Percentiles rank a stretch among this genome's conserved stretches.
phyloP scores from a whole-genome alignment of 2,888 invertebrate genomes.

The Limnephilus lunatus region DNA sequence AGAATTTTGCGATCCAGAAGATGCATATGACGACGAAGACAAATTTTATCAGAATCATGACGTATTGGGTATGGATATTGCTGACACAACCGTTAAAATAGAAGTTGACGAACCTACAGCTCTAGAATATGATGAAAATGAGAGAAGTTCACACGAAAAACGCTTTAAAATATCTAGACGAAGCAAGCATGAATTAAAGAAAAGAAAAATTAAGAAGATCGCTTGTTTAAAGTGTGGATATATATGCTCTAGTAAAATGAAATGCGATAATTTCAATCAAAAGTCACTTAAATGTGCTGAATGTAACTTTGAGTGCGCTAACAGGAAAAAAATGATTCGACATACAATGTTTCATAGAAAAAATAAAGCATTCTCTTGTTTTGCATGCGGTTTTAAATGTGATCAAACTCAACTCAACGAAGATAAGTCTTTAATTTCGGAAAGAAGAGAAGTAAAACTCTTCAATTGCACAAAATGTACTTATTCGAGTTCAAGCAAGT shows the following conservation, averaged over 20 bases:
- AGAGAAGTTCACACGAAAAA: background rate
- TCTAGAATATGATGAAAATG: background rate
- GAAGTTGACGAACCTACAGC: background rate
- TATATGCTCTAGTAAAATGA: background rate
- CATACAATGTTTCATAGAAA: background rate
- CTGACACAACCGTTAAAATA: background rate
- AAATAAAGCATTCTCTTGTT: background rate
- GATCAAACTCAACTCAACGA: background rate
- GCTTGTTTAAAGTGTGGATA: background rate
- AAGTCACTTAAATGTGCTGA: background rate
- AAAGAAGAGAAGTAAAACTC: slow-evolving; percentile 1
- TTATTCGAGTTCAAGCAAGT: background rate
- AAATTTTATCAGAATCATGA: background rate
- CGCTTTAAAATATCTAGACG: background rate
- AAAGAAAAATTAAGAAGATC: background rate
- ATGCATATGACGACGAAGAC: background rate
- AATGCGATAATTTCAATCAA: background rate
- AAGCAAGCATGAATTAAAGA: background rate
- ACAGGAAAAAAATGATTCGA: background rate
- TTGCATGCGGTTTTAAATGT: background rate
- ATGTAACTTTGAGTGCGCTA: background rate
- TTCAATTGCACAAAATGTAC: slow-evolving; percentile 20
- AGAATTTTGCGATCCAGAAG: background rate
- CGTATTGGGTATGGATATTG: background rate
- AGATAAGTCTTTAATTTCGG: background rate